Conservation (phyloP, 2,797 vertebrate species). For the Aythya fuligula region DNA sequence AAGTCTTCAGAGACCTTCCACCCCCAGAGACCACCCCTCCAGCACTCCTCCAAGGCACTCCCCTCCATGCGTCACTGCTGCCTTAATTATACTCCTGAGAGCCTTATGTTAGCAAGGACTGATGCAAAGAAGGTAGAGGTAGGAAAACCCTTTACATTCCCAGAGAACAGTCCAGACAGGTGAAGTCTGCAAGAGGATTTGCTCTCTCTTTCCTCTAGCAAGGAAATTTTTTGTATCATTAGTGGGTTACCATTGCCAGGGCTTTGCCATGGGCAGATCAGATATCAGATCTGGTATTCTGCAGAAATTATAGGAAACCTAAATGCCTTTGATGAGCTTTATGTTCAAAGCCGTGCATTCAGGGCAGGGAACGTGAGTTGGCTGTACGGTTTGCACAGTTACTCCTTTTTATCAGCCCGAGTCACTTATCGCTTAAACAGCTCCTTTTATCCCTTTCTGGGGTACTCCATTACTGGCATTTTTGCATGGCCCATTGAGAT, state of each 20-base stretch:
- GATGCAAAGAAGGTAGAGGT: not conserved
- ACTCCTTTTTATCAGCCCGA: not conserved
- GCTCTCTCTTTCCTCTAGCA: not conserved
- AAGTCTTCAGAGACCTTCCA: not conserved
- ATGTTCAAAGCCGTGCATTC: slow-evolving; percentile 29
- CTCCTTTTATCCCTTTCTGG: not conserved
- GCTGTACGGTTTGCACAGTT: not conserved
- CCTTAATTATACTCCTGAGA: slow-evolving; percentile 46
- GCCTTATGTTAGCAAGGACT: not conserved
- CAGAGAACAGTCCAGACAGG: not conserved
- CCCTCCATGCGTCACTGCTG: not conserved
- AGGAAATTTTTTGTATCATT: accelerated
- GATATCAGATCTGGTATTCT: slow-evolving; percentile 1
- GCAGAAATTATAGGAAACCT: not conserved
- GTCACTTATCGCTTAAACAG: not conserved
- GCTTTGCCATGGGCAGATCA: not conserved
- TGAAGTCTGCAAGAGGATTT: not conserved
- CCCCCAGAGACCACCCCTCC: not conserved
- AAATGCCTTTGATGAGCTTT: slow-evolving; percentile 40
- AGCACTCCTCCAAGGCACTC: slow-evolving; percentile 27
- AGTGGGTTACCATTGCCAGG: not conserved
- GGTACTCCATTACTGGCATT: not conserved
- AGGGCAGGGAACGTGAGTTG: not conserved
- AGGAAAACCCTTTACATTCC: slow-evolving; percentile 44
- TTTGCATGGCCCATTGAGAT: not conserved